Conservation (phyloP, 1,140 invertebrate species). For the Conus betulinus region DNA sequence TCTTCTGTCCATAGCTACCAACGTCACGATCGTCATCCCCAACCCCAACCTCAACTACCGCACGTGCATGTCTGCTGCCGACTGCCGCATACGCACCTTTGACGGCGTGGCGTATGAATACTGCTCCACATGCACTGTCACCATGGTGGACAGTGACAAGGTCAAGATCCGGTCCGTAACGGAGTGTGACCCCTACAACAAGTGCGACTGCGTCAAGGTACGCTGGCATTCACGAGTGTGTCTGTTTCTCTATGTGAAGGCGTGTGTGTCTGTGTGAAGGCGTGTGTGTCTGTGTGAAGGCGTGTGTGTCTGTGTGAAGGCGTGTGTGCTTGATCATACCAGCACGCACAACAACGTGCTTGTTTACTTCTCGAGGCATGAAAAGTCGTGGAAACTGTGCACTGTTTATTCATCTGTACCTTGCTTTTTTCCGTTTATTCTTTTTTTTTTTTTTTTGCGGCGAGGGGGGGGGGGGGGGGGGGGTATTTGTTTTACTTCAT, state of each 20-base stretch:
- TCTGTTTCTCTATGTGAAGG: not conserved
- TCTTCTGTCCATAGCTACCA: not conserved
- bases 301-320: not conserved
- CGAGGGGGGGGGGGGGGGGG: no score
- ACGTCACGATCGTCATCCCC: not conserved
- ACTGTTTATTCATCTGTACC: no score
- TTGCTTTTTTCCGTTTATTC: no score
- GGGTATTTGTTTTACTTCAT: no score
- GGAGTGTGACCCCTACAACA: constrained; percentile 3
- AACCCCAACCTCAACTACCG: not conserved
- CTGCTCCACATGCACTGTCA: constrained; percentile 21
- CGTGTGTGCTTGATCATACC: not conserved
- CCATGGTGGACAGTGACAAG: not conserved
- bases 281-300: not conserved
- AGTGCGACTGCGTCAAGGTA: constrained; percentile 9
- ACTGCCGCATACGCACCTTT: constrained; percentile 19
- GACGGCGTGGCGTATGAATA: constrained; percentile 9
- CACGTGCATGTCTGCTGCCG: constrained; percentile 17
- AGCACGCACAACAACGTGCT: no score
- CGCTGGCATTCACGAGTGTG: no score
- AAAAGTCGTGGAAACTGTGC: no score
- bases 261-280: not conserved
- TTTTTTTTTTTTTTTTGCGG: no score
- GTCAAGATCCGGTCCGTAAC: not conserved
- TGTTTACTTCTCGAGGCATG: no score